Conservation (phyloP, 2,888 invertebrate genomes). For the Troilus luridus region DNA sequence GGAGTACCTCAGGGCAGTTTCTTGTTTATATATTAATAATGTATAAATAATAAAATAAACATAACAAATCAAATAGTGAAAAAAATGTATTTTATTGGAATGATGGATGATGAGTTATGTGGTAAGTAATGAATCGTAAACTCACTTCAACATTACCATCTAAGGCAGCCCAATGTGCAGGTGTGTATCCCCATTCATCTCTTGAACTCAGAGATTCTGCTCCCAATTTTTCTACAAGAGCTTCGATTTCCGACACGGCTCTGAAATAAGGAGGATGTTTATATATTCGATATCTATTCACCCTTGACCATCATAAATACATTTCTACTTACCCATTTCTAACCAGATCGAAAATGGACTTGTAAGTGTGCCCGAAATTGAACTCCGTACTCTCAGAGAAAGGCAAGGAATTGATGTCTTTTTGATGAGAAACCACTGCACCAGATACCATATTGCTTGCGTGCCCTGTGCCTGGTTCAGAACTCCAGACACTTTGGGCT, state of each 20-base stretch:
- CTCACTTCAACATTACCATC: slow-evolving; percentile 85
- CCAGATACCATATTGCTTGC: slow-evolving; percentile 85
- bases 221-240: slow-evolving; percentile 85
- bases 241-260: slow-evolving; percentile 87
- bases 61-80: neutral
- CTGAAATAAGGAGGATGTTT: slow-evolving; percentile 70
- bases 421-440: slow-evolving; percentile 71
- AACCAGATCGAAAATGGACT: slow-evolving; percentile 87
- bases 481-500: slow-evolving; percentile 91
- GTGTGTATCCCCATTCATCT: slow-evolving; percentile 94
- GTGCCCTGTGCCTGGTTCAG: slow-evolving; percentile 76
- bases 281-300: neutral
- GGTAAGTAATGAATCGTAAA: slow-evolving; percentile 66
- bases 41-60: neutral
- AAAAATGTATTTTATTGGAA: neutral
- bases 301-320: neutral
- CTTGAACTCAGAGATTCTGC: slow-evolving; percentile 82
- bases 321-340: slow-evolving; percentile 79
- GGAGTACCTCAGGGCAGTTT: too few species aligned
- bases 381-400: slow-evolving; percentile 70
- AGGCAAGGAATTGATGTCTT: slow-evolving; percentile 70
- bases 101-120: too few species aligned
- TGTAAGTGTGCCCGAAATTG: slow-evolving; percentile 71
- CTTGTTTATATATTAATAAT: neutral
- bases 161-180: slow-evolving; percentile 92